These are phyloP conservation scores for Aricia artaxerxes DNA, from an alignment of 2,888 invertebrate species.

Conservation along the genomic window DNA sequence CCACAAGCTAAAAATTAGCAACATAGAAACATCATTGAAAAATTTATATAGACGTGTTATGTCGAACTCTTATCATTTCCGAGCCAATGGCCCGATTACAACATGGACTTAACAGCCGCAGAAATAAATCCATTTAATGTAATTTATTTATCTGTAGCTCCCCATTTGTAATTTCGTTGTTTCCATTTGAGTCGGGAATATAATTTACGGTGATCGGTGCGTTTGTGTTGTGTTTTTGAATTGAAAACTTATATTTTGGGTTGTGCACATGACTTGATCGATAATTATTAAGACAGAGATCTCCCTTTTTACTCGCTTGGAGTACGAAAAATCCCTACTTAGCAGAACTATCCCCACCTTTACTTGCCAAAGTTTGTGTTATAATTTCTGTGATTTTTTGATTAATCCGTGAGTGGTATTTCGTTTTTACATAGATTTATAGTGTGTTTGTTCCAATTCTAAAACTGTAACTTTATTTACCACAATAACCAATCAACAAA, in stretches of 20 bases:
- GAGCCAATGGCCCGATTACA: conserved; percentile 38
- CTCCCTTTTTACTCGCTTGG: no score
- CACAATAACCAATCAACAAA: not conserved
- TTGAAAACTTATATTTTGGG: no score
- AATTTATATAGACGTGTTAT: conserved; percentile 13
- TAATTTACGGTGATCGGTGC: not conserved
- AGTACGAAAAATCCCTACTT: not conserved
- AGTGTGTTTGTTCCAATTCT: no score
- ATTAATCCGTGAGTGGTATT: no score
- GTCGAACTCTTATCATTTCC: conserved; percentile 41
- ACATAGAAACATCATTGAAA: not conserved
- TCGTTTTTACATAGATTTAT: no score
- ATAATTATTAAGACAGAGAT: no score
- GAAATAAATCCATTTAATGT: conserved; percentile 34
- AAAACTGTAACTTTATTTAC: not conserved
- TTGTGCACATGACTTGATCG: no score
- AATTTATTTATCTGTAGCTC: conserved; percentile 34
- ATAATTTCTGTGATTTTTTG: no score
- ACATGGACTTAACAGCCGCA: conserved; percentile 34
- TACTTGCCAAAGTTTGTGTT: no score
- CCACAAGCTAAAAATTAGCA: not conserved
- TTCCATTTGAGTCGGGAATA: not conserved
- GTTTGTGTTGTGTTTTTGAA: not conserved
- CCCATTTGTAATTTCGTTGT: conserved; percentile 29
- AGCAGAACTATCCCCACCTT: not conserved